Evolutionary conservation across 2,888 invertebrate genomes (phyloP).

Genomic region (Diplolepis rosae): DNA sequence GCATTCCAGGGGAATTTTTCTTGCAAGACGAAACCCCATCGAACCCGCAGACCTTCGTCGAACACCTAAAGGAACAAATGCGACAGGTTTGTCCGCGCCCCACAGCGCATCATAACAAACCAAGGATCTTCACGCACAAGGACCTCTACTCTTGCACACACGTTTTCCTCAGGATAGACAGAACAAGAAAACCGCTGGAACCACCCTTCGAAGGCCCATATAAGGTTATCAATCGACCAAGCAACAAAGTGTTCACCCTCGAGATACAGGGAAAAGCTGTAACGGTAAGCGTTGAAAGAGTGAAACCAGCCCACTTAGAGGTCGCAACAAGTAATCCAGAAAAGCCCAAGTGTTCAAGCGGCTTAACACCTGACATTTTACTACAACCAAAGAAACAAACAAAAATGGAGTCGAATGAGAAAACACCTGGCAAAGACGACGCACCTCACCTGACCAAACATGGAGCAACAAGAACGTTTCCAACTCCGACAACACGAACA

Average conservation of each 20-base stretch:
- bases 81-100: conserved; percentile 29
- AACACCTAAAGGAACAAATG: conserved; percentile 35
- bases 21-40: conserved; percentile 18
- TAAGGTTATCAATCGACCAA: neutral
- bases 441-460: neutral
- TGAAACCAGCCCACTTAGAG: neutral
- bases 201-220: neutral
- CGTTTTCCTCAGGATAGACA: too few relatives aligned
- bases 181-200: neutral
- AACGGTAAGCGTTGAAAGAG: neutral
- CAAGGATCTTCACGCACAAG: conserved; percentile 32
- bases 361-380: too few relatives aligned
- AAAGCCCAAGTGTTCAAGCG: too few relatives aligned
- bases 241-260: neutral
- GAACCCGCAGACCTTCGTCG: conserved; percentile 32
- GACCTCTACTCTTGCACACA: too few relatives aligned
- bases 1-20: conserved; percentile 58
- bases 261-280: neutral
- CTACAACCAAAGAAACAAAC: too few relatives aligned
- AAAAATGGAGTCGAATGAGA: too few relatives aligned
- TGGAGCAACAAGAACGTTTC: neutral
- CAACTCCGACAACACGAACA: neutral
- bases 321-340: neutral
- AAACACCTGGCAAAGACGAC: too few relatives aligned
- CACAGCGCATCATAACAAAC: conserved; percentile 34